phyloP scores from a whole-genome alignment of 2,888 invertebrate genomes.

The Nomada flava region DNA sequence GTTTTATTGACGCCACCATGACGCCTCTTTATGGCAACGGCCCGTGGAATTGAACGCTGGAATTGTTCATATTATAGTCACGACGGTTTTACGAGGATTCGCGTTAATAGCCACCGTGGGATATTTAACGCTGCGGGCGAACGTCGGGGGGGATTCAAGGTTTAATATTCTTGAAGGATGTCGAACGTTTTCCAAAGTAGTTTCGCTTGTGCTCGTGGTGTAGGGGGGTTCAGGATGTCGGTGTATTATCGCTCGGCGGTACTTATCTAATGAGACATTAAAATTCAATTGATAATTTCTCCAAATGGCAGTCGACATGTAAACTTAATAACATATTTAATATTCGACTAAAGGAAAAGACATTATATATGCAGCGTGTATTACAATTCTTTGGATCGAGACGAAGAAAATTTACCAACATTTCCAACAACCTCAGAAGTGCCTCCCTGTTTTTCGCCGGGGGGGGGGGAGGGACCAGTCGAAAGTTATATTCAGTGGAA shows the following conservation, averaged over 20 bases:
- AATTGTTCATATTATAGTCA: conserved; percentile 26
- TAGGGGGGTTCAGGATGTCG: not conserved
- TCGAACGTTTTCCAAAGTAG: not conserved
- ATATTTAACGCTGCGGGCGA: not conserved
- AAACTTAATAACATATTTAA: no score
- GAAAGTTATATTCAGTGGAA: not conserved
- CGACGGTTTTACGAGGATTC: conserved; percentile 9
- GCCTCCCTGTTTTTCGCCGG: no score
- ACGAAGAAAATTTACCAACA: no score
- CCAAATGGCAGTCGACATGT: no score
- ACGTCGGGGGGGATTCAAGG: not conserved
- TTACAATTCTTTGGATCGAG: no score
- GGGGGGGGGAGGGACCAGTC: no score
- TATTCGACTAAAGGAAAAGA: no score
- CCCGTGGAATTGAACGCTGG: conserved; percentile 41
- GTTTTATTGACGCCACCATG: conserved; percentile 55
- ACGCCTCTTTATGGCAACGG: conserved; percentile 59
- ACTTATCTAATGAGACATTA: no score
- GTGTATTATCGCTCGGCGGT: not conserved
- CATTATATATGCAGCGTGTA: no score
- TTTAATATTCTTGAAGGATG: not conserved
- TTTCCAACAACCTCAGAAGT: no score
- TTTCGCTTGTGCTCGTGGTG: not conserved
- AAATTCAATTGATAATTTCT: no score
- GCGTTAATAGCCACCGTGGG: conserved; percentile 1